Evolutionary conservation across 37 sponge, comb jelly and placozoan species (phyloP), one percentile per base, ranked within the genome.

Genomic region (Halisarca cf. caerulea): DNA sequence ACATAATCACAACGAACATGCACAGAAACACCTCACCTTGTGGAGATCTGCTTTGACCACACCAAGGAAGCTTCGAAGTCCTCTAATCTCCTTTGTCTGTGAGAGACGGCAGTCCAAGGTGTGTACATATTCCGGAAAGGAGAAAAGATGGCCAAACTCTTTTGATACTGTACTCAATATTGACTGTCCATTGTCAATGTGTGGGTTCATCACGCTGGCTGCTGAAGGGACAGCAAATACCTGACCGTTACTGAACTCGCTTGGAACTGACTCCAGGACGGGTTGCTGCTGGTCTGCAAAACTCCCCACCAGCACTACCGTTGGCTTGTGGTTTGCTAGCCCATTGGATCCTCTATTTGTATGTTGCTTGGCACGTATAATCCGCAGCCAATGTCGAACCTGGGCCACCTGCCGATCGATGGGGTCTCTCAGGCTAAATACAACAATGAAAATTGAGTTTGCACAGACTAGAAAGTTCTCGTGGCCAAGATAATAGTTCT

Each of bases 341-440:
- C 85, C 70, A 9, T 71, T 58, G 43, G 80, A 66, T 6, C 72
- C 78, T 36, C 59, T 83, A 8, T 23, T 30, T 1, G 84, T 53
- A 0, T 58, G 59, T 14, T 81, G 87, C 81, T 88, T 96, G 3
- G 91, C 71, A 70, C 83, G 90, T 78, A 96, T 92, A 78, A 92
- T 88, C 18, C 93, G 80, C 82, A 96, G 83, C 91, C 93, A 92
- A 85, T 85, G 90, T 25, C 81, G 69, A 2, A 96, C 72, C 59
- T 90, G 91, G 1, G 87, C 78, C 25, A 89, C 36, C 82, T 91
- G 96, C 24, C 45, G 51, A 64, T 90, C 86, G 5, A 78, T 28
- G 4, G 93, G 80, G 20, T 90, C 89, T 0, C 82, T 59, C 47
- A 90, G 80, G 43, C 92, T 92, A 73, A 86, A 96, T 23, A 90